Percentiles rank a stretch among this genome's conserved stretches.
Evolutionary conservation across 2,888 invertebrate genomes (phyloP).

Genomic region (Coelopa pilipes): DNA sequence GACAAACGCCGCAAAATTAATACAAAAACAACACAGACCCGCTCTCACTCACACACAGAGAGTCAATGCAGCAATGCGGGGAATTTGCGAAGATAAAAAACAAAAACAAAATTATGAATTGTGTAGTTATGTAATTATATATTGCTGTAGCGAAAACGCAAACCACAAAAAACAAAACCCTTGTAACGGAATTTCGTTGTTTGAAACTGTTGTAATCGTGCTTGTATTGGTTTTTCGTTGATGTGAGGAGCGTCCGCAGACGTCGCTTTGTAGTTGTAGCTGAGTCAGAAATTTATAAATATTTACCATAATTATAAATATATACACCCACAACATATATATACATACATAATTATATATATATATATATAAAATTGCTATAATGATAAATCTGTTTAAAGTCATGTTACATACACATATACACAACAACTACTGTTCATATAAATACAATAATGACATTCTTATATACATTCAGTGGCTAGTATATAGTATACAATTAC

Average conservation of each 20-base stretch:
- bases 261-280: constrained; percentile 17
- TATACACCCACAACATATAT: constrained; percentile 1
- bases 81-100: constrained; percentile 33
- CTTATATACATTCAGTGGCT: too few species aligned
- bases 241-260: neutral
- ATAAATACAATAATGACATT: constrained; percentile 4
- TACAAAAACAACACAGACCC: neutral
- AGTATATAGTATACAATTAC: too few species aligned
- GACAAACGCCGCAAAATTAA: neutral
- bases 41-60: neutral
- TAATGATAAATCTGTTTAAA: constrained; percentile 4
- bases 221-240: constrained; percentile 18
- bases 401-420: neutral
- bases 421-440: too few species aligned
- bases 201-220: constrained; percentile 12
- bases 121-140: constrained; percentile 36
- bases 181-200: neutral
- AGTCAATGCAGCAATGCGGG: neutral
- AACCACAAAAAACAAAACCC: constrained; percentile 24
- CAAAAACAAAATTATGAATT: constrained; percentile 20
- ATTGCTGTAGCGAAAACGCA: constrained; percentile 3
- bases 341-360: constrained; percentile 16
- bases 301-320: neutral
- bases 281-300: constrained; percentile 11
- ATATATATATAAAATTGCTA: constrained; percentile 7